Base-by-base conservation (phyloP, 1,140 invertebrate species). In the Drosophila pectinifera region DNA sequence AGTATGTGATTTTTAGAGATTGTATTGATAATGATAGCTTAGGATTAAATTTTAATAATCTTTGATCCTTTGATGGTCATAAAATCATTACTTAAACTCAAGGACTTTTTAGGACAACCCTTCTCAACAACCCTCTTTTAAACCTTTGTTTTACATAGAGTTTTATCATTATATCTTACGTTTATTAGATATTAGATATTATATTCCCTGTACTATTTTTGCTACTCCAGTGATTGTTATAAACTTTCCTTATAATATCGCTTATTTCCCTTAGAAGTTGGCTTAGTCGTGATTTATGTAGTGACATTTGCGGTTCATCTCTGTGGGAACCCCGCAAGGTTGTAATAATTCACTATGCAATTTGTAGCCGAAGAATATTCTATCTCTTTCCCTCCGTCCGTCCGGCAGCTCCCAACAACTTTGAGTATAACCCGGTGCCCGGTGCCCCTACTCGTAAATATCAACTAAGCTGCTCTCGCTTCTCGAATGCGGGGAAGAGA, bases 271-370 rank as follows among this genome's bases (percentile, higher is more conserved):
- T 64, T 41, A 5, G n/a, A 65, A 68, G 51, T 68, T 49, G 64
- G 45, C 45, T 68, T 51, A 24, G 59, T 31, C 14, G 64, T 68
- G 45, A 68, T 68, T 68, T 68, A 68, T 68, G 59, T 16, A 51
- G 64, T 36, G 64, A 68, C 64, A 68, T 68, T 64, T 42, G 64
- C 64, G 59, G 64, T 51, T 68, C 64, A 68, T 68, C 64, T 68
- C 64, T 68, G 64, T 68, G 49, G 49, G 41, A 58, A 51, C 61
- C 34, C 73, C 28, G 62, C 83, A 88, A 86, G 83, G 82, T 78
- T 77, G 65, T 59, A 72, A 88, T 88, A 82, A 88, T 82, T 88
- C 61, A 88, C 78, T 70, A 68, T 86, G 82, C 83, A 88, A 86
- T 85, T 85, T 85, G 80, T 73, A 46, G 56, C 68, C 38, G 53